These are phyloP conservation scores for Merodon equestris DNA, from an alignment of 2,888 invertebrate genomes.

Conservation along the genomic window DNA sequence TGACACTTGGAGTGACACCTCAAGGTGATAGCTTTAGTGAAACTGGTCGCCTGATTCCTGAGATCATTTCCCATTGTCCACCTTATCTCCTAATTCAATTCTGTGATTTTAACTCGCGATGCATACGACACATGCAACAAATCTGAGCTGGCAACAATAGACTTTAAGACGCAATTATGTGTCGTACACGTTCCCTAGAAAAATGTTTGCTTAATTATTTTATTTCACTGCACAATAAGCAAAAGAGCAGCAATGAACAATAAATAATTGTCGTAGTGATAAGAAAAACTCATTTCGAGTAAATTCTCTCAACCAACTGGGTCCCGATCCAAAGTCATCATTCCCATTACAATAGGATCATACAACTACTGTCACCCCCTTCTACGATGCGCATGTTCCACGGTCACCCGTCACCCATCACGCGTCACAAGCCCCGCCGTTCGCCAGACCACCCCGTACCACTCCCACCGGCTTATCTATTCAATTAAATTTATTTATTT, in stretches of 20 bases:
- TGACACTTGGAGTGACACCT: no score
- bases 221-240: no score
- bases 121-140: neutral
- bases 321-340: neutral
- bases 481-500: neutral
- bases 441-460: no score
- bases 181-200: neutral
- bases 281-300: no score
- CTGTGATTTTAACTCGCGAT: no score
- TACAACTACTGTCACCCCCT: conserved; percentile 12
- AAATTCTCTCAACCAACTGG: no score
- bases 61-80: no score
- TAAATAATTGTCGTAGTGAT: no score
- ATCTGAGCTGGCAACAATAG: neutral
- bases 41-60: no score
- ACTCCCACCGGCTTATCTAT: neutral
- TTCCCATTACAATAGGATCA: conserved; percentile 15
- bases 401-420: neutral
- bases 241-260: no score
- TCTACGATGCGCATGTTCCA: neutral
- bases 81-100: no score
- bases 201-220: neutral
- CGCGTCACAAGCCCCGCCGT: neutral
- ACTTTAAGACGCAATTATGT: neutral
- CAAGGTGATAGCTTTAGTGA: no score